phyloP scores from a whole-genome alignment of 2,797 vertebrate species.

The Girardinus metallicus region DNA sequence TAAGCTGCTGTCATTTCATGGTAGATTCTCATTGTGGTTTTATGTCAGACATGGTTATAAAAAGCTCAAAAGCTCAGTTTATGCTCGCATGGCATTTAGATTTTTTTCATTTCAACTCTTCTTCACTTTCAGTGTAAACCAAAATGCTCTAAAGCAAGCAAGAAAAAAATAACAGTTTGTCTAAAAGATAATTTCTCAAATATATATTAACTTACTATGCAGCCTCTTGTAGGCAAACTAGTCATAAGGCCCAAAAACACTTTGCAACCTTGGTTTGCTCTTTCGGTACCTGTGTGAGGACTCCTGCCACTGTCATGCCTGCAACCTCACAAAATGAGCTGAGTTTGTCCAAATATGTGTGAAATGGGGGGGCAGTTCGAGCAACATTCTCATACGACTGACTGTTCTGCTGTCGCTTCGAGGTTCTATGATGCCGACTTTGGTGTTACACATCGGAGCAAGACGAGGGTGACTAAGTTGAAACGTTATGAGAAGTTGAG shows the following conservation, averaged over 20 bases:
- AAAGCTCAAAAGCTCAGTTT: not conserved
- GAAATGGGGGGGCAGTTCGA: not conserved
- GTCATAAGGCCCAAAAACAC: not conserved
- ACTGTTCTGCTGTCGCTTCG: not conserved
- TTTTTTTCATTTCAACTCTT: not conserved
- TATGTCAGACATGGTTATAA: constrained; percentile 5
- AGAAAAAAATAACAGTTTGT: not conserved
- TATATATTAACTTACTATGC: not conserved
- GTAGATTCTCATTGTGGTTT: constrained; percentile 11
- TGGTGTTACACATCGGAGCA: not conserved
- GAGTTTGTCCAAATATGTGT: not conserved
- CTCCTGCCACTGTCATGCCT: not conserved
- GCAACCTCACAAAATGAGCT: not conserved
- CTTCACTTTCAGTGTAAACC: not conserved
- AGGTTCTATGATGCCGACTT: not conserved
- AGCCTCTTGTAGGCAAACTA: not conserved
- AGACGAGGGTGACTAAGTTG: not conserved
- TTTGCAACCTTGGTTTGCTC: not conserved
- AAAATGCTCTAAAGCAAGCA: not conserved
- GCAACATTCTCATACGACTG: not conserved
- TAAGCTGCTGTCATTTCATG: not conserved
- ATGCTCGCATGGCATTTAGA: not conserved
- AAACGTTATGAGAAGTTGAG: not conserved
- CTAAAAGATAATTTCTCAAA: not conserved
- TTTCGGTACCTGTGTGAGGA: not conserved